Conservation (phyloP, 1,140 invertebrate genomes). For the Pararge aegeria region DNA sequence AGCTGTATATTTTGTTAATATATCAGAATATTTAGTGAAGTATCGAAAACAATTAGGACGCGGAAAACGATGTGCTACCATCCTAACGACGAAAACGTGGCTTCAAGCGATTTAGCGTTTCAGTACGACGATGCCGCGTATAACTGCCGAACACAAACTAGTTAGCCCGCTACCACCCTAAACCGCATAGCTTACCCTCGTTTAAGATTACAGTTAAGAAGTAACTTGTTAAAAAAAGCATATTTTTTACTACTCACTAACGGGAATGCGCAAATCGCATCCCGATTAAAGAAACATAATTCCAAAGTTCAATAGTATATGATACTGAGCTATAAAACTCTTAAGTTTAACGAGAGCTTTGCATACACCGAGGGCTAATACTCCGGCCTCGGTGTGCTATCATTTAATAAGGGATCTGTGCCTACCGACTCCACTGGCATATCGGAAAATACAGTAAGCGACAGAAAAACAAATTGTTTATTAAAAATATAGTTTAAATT, state of each 20-base stretch:
- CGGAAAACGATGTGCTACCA: too few species aligned
- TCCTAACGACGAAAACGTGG: too few species aligned
- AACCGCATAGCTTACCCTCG: too few species aligned
- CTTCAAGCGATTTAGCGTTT: too few species aligned
- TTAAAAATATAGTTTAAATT: not conserved
- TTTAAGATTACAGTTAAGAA: too few species aligned
- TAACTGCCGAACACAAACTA: too few species aligned
- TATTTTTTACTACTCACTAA: not conserved
- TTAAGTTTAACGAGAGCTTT: constrained; percentile 2
- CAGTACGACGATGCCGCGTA: too few species aligned
- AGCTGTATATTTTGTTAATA: too few species aligned
- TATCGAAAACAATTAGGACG: too few species aligned
- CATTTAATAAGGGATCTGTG: constrained; percentile 4
- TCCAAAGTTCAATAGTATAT: too few species aligned
- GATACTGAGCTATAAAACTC: constrained; percentile 3
- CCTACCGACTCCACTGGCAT: not conserved
- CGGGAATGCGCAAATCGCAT: not conserved
- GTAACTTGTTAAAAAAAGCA: not conserved
- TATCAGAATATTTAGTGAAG: too few species aligned
- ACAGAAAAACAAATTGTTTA: not conserved
- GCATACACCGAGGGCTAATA: not conserved
- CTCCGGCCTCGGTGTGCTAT: not conserved
- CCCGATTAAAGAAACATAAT: not conserved
- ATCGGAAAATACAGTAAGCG: not conserved
- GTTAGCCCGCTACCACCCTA: too few species aligned